Evolutionary conservation across 2,797 vertebrate species (phyloP).

Genomic region (Eupleurogrammus muticus): DNA sequence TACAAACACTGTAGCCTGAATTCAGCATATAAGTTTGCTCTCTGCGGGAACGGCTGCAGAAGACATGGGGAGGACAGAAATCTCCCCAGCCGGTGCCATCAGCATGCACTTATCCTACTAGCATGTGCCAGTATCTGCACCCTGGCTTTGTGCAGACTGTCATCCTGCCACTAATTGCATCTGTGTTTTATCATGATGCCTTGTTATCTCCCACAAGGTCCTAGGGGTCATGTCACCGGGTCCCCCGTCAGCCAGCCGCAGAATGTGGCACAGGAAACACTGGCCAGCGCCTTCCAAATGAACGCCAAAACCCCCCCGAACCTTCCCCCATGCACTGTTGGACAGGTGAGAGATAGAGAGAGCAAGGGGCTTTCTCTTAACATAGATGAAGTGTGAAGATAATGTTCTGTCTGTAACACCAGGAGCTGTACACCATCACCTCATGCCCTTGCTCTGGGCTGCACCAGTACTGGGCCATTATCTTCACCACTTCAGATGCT

Average conservation of each 20-base stretch:
- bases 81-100: slow-evolving; percentile 33
- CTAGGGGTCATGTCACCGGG: slow-evolving; percentile 62
- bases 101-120: slow-evolving; percentile 56
- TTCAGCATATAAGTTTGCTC: slow-evolving; percentile 46
- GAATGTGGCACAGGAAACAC: slow-evolving; percentile 49
- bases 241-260: slow-evolving; percentile 56
- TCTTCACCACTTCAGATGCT: slow-evolving; percentile 66
- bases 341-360: slow-evolving; percentile 20
- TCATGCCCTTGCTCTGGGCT: slow-evolving; percentile 47
- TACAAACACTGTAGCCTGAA: slow-evolving; percentile 31
- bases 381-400: slow-evolving; percentile 57
- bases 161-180: slow-evolving; percentile 69
- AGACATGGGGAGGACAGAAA: slow-evolving; percentile 28
- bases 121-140: slow-evolving; percentile 56
- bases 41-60: slow-evolving; percentile 5
- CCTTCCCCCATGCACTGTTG: background rate
- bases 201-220: slow-evolving; percentile 73
- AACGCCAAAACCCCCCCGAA: background rate
- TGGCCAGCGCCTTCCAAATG: slow-evolving; percentile 18
- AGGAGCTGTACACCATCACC: slow-evolving; percentile 46
- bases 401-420: slow-evolving; percentile 57
- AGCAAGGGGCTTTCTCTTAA: slow-evolving; percentile 42
- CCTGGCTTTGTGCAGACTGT: slow-evolving; percentile 46
- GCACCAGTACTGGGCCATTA: slow-evolving; percentile 61
- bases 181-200: slow-evolving; percentile 74